These are phyloP conservation scores for Ophthalmolycus amberensis DNA, from an alignment of 2,113 vertebrate genomes.

Conservation along the genomic window DNA sequence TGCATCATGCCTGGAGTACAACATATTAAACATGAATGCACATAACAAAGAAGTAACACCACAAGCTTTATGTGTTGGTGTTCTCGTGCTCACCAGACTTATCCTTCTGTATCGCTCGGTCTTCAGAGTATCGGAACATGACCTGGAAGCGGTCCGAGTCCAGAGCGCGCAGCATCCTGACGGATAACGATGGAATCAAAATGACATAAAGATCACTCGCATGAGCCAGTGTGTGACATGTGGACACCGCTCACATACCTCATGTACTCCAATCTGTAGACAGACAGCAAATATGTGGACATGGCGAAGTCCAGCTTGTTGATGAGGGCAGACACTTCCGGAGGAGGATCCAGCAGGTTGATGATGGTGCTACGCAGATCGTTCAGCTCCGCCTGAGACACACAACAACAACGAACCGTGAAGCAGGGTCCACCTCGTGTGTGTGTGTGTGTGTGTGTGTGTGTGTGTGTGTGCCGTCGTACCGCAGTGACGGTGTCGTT, in stretches of 20 bases:
- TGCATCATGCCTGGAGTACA: slow-evolving; percentile 94
- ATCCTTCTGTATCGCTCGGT: slow-evolving; percentile 98
- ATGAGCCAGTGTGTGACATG: background rate
- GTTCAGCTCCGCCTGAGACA: slow-evolving; percentile 90
- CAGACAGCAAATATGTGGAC: slow-evolving; percentile 97
- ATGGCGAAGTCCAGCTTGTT: slow-evolving; percentile 99
- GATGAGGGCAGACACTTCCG: slow-evolving; percentile 93
- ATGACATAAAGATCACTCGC: background rate
- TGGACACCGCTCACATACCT: slow-evolving; percentile 79
- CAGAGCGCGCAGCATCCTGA: slow-evolving; percentile 90
- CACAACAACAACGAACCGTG: background rate
- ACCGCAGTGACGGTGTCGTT: slow-evolving; percentile 97
- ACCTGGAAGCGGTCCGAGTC: slow-evolving; percentile 98
- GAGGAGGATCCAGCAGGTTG: slow-evolving; percentile 95
- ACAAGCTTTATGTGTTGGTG: too few relatives aligned
- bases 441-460: background rate
- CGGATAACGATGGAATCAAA: background rate
- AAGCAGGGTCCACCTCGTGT: background rate
- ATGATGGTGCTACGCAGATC: slow-evolving; percentile 95
- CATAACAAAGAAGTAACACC: background rate
- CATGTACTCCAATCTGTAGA: slow-evolving; percentile 98
- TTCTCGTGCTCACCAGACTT: slow-evolving; percentile 89
- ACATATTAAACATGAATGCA: background rate
- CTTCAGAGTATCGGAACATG: slow-evolving; percentile 99
- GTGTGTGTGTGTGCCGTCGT: slow-evolving; percentile 79